Conservation (phyloP, 2,888 invertebrate species). For the Cheilosia pagana region DNA sequence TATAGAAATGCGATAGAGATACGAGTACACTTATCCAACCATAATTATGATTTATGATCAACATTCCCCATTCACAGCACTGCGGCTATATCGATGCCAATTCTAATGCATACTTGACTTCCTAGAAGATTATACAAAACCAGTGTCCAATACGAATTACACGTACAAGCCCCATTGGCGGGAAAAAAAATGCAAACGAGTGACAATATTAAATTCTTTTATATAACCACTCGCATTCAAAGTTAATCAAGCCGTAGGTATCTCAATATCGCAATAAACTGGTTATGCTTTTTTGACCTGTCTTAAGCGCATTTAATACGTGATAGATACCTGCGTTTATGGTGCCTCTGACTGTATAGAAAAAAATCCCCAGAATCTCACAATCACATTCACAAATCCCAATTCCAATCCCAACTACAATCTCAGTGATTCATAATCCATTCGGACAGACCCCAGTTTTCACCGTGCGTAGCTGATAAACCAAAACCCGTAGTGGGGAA, state of each 20-base stretch:
- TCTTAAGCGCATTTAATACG: not conserved
- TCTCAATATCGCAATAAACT: not conserved
- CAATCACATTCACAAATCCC: no score
- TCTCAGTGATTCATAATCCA: not conserved
- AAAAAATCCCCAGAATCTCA: not conserved
- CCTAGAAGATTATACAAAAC: slow-evolving; percentile 4
- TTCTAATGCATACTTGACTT: slow-evolving; percentile 17
- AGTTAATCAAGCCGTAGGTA: not conserved
- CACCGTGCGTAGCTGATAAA: slow-evolving; percentile 2
- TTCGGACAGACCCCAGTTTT: not conserved
- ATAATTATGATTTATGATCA: not conserved
- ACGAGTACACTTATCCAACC: not conserved
- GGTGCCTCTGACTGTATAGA: not conserved
- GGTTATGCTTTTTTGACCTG: not conserved
- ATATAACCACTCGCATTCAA: not conserved
- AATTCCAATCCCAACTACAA: not conserved
- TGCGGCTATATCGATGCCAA: not conserved
- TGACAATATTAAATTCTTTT: not conserved
- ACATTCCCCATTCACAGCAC: not conserved
- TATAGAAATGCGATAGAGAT: not conserved
- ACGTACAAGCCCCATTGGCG: not conserved
- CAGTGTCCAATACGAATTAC: not conserved
- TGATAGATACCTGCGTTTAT: not conserved
- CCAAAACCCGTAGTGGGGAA: not conserved
- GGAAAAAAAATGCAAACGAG: slow-evolving; percentile 5